phyloP scores from a whole-genome alignment of 1,140 invertebrate species.

The Ceratoteleas bidentatus region DNA sequence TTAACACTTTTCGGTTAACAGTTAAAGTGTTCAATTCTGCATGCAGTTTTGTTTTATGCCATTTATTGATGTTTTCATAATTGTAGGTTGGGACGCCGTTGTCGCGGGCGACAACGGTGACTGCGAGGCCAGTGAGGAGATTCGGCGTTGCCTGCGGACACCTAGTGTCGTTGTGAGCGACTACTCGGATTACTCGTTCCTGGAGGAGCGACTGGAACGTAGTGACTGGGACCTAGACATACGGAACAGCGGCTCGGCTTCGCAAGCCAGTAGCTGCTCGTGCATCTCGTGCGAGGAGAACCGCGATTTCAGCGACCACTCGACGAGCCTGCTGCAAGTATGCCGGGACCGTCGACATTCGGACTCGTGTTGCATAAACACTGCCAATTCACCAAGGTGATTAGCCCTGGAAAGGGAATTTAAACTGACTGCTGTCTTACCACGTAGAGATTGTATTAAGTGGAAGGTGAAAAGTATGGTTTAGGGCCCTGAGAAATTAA shows the following conservation, averaged over 20 bases:
- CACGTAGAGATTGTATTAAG: no score
- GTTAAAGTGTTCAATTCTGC: no score
- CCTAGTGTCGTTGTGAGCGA: constrained; percentile 92
- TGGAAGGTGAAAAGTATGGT: no score
- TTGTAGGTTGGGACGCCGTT: constrained; percentile 71
- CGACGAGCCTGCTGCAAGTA: constrained; percentile 58
- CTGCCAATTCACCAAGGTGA: constrained; percentile 43
- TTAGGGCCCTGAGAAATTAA: no score
- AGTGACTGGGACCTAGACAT: constrained; percentile 74
- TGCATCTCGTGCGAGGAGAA: constrained; percentile 76
- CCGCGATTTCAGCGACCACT: constrained; percentile 69
- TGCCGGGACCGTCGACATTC: constrained; percentile 74
- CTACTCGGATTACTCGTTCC: constrained; percentile 87
- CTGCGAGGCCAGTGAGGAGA: constrained; percentile 80
- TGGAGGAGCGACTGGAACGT: constrained; percentile 76
- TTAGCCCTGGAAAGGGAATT: no score
- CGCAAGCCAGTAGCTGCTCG: constrained; percentile 76
- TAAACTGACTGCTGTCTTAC: no score
- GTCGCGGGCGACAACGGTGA: constrained; percentile 75
- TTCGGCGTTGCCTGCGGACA: constrained; percentile 85
- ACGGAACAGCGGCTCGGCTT: constrained; percentile 69
- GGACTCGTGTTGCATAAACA: constrained; percentile 73
- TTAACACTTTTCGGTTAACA: no score
- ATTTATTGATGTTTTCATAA: constrained; percentile 1
- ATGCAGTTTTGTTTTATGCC: no score